These are phyloP conservation scores for Arctia plantaginis DNA, from an alignment of 2,888 invertebrate genomes.

Conservation along the genomic window DNA sequence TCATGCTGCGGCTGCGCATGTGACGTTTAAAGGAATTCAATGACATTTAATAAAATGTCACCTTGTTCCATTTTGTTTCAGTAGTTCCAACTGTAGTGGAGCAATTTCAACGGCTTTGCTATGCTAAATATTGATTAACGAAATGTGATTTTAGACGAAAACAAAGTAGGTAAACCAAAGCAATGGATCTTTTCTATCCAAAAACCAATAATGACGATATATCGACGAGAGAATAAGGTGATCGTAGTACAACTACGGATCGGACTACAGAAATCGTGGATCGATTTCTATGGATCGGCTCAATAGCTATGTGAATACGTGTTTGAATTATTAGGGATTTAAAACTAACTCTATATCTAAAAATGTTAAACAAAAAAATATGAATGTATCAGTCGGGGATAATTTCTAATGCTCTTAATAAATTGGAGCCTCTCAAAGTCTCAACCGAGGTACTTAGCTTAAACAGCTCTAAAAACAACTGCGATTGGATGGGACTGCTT, in stretches of 20 bases:
- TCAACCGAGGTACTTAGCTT: not conserved
- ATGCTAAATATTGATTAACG: no score
- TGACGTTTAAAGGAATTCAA: not conserved
- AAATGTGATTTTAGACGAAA: no score
- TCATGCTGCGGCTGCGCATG: constrained; percentile 5
- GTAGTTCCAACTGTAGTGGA: not conserved
- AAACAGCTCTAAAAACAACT: not conserved
- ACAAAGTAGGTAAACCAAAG: no score
- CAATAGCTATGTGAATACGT: no score
- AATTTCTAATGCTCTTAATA: not conserved
- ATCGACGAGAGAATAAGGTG: not conserved
- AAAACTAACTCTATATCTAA: no score
- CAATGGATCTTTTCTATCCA: not conserved
- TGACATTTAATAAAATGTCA: constrained; percentile 2
- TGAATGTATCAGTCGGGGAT: not conserved
- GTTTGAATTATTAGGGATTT: no score
- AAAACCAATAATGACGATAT: not conserved
- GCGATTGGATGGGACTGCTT: not conserved
- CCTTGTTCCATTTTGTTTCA: not conserved
- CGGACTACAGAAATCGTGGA: no score
- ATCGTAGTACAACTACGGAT: not conserved
- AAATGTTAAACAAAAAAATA: no score
- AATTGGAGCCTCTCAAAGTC: not conserved
- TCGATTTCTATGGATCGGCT: no score
- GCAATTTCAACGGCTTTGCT: not conserved